A percentile compares a stretch with the other conserved stretches of the same genome.
These are phyloP conservation scores for Cyprinodon tularosa DNA, from an alignment of 2,113 vertebrate species.

Conservation along the genomic window DNA sequence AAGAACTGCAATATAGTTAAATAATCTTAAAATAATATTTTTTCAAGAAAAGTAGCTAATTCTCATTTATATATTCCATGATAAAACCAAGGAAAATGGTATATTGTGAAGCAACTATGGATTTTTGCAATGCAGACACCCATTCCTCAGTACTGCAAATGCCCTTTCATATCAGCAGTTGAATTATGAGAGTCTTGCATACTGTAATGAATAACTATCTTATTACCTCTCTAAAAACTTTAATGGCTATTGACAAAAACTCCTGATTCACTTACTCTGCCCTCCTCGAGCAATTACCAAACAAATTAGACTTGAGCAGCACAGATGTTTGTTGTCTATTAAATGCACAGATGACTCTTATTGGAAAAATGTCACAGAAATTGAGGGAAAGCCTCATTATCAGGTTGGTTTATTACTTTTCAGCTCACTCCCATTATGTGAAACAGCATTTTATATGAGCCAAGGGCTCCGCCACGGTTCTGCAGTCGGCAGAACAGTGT, in stretches of 20 bases:
- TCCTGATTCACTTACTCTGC: conserved; percentile 37
- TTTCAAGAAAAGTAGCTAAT: neutral
- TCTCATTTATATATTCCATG: neutral
- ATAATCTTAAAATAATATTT: neutral
- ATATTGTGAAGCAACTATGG: neutral
- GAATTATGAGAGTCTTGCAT: conserved; percentile 23
- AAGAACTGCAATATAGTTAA: neutral
- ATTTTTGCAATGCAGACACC: neutral
- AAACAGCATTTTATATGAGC: conserved; percentile 47
- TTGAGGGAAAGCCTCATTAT: conserved; percentile 75
- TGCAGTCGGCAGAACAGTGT: conserved; percentile 27
- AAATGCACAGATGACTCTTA: conserved; percentile 70
- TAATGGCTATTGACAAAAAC: conserved; percentile 72
- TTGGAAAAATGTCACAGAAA: conserved; percentile 66
- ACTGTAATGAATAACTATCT: conserved; percentile 52
- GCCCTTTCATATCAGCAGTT: conserved; percentile 16
- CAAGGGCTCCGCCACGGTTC: conserved; percentile 33
- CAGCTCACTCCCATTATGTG: conserved; percentile 46
- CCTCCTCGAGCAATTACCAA: conserved; percentile 63
- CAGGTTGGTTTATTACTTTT: conserved; percentile 65
- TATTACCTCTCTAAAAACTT: conserved; percentile 54
- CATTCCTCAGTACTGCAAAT: neutral
- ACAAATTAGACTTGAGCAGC: conserved; percentile 62
- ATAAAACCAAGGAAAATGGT: neutral
- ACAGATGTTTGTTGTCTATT: conserved; percentile 66